phyloP scores from a whole-genome alignment of 2,888 invertebrate genomes.

The Polydesmus complanatus region DNA sequence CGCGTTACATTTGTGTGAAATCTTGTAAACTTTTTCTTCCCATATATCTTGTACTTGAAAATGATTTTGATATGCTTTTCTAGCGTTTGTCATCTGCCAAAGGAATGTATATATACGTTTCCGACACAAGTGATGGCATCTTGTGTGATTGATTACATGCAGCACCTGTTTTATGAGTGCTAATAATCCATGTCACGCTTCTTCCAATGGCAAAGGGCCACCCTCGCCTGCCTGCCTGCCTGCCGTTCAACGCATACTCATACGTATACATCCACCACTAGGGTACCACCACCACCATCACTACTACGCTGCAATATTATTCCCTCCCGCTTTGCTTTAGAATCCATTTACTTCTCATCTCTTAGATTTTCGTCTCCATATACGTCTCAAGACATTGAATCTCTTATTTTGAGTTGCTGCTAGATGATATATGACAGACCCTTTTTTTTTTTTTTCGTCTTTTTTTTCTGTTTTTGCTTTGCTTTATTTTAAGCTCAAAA shows the following conservation, averaged over 20 bases:
- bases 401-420: not conserved
- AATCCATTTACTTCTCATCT: not conserved
- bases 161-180: slow-evolving; percentile 3
- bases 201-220: not conserved
- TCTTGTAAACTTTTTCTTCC: not conserved
- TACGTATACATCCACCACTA: not conserved
- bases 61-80: not conserved
- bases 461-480: not conserved
- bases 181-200: not conserved
- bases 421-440: not conserved
- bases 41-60: not conserved
- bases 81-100: not conserved
- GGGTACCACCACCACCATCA: not conserved
- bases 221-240: not conserved
- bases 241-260: not conserved
- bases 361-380: not conserved
- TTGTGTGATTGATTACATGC: slow-evolving; percentile 3
- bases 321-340: not conserved
- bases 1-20: not conserved
- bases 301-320: not conserved
- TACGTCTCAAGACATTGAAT: not conserved
- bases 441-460: not conserved
- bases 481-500: not conserved
- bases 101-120: not conserved
- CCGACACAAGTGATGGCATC: slow-evolving; percentile 1